Conservation (phyloP, 2,113 vertebrate genomes). For the Sinosuthora webbiana region DNA sequence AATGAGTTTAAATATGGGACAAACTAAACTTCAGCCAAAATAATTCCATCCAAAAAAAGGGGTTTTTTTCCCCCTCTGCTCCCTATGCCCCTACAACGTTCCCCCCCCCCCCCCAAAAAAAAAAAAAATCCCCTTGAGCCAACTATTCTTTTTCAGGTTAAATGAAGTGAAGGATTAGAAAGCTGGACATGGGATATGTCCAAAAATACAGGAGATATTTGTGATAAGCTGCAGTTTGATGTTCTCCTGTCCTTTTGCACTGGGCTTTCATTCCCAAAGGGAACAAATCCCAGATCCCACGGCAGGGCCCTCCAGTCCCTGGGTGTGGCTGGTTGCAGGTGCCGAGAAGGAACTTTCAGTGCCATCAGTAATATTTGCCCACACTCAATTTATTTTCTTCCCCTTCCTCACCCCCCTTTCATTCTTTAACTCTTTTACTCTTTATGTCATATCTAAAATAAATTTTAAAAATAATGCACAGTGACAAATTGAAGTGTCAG, state of each 20-base stretch:
- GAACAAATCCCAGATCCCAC: neutral
- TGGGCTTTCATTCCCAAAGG: neutral
- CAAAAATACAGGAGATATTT: neutral
- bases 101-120: no score
- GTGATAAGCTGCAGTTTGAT: neutral
- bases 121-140: neutral
- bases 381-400: neutral
- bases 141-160: neutral
- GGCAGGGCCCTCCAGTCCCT: neutral
- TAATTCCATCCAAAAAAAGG: neutral
- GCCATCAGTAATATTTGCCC: neutral
- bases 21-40: neutral
- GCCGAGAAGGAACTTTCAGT: neutral
- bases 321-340: neutral
- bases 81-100: neutral
- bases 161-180: neutral
- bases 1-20: neutral
- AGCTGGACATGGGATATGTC: neutral
- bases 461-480: fast-evolving
- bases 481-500: neutral
- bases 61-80: neutral
- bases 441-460: neutral
- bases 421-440: neutral
- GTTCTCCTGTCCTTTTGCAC: neutral
- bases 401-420: neutral